These are phyloP conservation scores for Pangasius larnaudii DNA, from an alignment of 2,797 vertebrate species.

Conservation along the genomic window DNA sequence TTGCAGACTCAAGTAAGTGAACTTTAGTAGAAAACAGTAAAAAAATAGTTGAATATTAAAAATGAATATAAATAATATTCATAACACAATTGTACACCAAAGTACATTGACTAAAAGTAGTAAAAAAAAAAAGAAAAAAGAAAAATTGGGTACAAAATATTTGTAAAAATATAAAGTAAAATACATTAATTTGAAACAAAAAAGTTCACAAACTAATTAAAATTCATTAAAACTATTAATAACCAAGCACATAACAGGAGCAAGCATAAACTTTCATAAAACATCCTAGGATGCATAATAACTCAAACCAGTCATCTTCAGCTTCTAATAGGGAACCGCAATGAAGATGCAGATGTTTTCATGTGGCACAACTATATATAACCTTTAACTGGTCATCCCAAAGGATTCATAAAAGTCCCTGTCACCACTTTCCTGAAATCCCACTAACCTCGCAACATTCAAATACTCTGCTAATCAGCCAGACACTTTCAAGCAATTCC, in stretches of 20 bases:
- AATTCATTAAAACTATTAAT: neutral
- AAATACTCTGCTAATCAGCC: neutral
- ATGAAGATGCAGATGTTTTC: neutral
- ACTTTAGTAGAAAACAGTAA: too few relatives aligned
- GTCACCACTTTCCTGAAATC: neutral
- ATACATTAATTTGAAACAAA: neutral
- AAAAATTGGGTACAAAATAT: too few relatives aligned
- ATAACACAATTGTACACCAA: neutral
- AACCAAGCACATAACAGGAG: neutral
- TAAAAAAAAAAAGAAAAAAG: neutral
- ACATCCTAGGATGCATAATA: neutral
- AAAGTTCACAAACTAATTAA: neutral
- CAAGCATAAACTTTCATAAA: neutral
- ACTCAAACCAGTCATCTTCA: neutral
- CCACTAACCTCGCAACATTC: neutral
- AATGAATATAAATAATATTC: neutral
- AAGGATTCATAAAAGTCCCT: neutral
- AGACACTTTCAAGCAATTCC: neutral
- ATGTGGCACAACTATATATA: neutral
- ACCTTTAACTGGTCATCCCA: neutral
- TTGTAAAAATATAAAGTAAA: neutral
- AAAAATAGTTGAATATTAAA: too few relatives aligned
- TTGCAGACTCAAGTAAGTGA: too few relatives aligned
- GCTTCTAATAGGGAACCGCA: neutral
- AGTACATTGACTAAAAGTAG: neutral